phyloP scores from a whole-genome alignment of 2,797 vertebrate genomes.

The Sebastes reedi region DNA sequence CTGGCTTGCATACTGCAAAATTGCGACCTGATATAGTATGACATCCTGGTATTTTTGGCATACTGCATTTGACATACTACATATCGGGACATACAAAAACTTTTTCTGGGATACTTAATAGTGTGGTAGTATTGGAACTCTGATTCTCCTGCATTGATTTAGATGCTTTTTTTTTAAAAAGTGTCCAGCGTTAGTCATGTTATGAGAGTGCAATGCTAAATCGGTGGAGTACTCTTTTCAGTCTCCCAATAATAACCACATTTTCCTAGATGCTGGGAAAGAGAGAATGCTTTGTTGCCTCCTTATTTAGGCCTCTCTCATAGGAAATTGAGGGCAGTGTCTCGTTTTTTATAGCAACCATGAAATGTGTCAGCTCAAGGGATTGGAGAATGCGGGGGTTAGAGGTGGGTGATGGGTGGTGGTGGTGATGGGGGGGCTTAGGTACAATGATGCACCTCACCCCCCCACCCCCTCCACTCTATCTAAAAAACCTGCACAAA shows the following conservation, averaged over 20 bases:
- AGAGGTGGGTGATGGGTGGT: not conserved
- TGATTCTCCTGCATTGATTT: not conserved
- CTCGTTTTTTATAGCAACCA: constrained; percentile 48
- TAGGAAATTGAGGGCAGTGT: constrained; percentile 60
- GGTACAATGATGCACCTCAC: not conserved
- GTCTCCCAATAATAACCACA: constrained; percentile 40
- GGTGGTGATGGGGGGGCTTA: not conserved
- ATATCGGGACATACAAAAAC: no score
- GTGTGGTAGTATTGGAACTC: not conserved
- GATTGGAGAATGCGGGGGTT: not conserved
- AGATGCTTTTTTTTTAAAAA: not conserved
- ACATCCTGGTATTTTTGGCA: no score
- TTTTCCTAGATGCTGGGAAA: constrained; percentile 26
- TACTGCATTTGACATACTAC: not conserved
- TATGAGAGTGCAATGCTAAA: not conserved
- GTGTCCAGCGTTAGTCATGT: not conserved
- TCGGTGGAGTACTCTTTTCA: not conserved
- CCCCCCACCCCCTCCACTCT: not conserved
- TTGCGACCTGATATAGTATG: no score
- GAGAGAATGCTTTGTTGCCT: constrained; percentile 43
- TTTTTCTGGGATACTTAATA: no score
- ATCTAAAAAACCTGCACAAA: constrained; percentile 27
- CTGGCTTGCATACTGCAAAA: no score
- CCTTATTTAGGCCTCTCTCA: constrained; percentile 39
- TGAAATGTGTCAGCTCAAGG: constrained; percentile 57